Evolutionary conservation across 2,797 vertebrate species (phyloP), one percentile per base, ranked within the genome.

Genomic region (Spatula versicolor): DNA sequence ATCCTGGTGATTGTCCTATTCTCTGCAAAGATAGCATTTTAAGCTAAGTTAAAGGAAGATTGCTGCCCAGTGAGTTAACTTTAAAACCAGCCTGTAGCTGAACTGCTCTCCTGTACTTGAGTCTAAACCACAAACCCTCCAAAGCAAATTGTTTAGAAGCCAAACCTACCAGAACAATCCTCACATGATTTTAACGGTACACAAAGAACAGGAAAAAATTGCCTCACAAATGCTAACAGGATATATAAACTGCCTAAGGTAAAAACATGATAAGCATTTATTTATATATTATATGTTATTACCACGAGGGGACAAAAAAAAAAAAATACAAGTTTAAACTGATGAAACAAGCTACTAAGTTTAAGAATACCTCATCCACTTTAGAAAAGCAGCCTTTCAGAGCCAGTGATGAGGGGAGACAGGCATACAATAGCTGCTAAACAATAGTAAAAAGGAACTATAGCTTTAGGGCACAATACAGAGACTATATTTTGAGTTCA

Each of bases 381-480:
- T 92, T 54, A 41, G 45, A 88, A 92, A 56, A 76, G 58, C 25
- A 73, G 62, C 28, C 62, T 91, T 94, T 93, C 77, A 94, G 59
- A 91, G 55, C 37, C 21, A 30, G 43, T 69, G 74, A 63, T 68
- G 62, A 63, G 39, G 52, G 59, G 15, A 93, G 87, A 83, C 87
- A 91, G 69, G 77, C 87, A 66, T n/a, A 84, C 74, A 95, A 86
- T 54, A 76, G 87, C 89, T 84, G 74, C 71, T 66, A 50, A 93
- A 92, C 84, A 95, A 86, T 25, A 76, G 89, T n/a, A 63, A 71
- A 94, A 90, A 86, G 50, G 63, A 95, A 33, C 83, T 77, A 62
- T 3, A 91, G 86, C 85, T 77, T 93, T 52, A 76, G 67, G 54
- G 71, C 11, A 41, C 60, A 92, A 83, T 26, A 67, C 15, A 58